Base-by-base conservation (phyloP, 1,140 invertebrate species). In the Neelides sp. region DNA sequence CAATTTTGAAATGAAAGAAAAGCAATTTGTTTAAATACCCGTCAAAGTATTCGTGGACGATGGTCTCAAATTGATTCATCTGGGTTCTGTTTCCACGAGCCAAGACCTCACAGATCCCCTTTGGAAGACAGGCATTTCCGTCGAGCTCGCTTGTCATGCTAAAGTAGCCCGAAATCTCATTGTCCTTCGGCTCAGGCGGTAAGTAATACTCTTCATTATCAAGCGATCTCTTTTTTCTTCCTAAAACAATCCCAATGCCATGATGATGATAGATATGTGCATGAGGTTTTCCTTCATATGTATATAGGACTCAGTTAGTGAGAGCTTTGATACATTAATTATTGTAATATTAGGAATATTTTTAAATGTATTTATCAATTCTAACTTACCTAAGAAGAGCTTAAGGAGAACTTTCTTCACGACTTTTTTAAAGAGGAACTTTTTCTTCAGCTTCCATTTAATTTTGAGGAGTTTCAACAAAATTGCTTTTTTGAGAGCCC, bases 41-140 rank as follows among this genome's bases (percentile, higher is more conserved):
- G 41, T 48, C 48, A 43, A 34, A 30, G 28, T n/a, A n/a, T 4
- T 54, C 52, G 4, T 32, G 28, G 19, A 54, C 32, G 32, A 49
- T 36, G 22, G 36, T 54, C 27, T 54, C 52, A 44, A 54, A 54
- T 20, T 36, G 52, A 44, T 54, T 54, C 7, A 17, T 41, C 24
- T 37, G 34, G 2, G 46, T 49, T 17, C 23, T 34, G 24, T 51
- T 58, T 36, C 56, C 48, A n/a, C 24, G 36, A 13, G 56, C 51
- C 36, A 54, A 49, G 22, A 58, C 48, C 27, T 58, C 56, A 22
- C 56, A 58, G 34, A 58, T 52, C 4, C 56, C 52, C 30, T 58
- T 58, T 1, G 56, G 47, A 24, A 58, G 40, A 36, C 56, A 58
- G 13, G 36, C 42, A 34, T 51, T 22, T 19, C 30, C 46, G 41